Evolutionary conservation across 2,888 invertebrate genomes (phyloP).

Genomic region (Timema podura): DNA sequence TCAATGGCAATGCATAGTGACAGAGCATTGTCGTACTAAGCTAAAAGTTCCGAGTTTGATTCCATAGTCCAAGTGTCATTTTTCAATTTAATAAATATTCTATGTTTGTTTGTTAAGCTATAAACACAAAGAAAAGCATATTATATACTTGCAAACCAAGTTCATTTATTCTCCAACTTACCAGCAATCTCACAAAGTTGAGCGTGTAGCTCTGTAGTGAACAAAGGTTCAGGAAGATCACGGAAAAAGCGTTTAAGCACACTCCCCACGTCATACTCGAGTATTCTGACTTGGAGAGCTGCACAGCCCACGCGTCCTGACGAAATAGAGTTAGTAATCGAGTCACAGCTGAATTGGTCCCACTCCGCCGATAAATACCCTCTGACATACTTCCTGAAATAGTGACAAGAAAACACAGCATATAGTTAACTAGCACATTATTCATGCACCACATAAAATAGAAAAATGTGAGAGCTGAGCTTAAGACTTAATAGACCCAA

Average conservation of each 20-base stretch:
- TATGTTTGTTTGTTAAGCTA: not conserved
- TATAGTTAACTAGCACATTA: no score
- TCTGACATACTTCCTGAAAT: constrained; percentile 71
- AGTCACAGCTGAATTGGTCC: constrained; percentile 68
- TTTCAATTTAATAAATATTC: not conserved
- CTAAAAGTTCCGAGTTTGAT: no score
- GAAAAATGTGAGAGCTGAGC: no score
- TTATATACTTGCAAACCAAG: no score
- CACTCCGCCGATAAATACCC: constrained; percentile 84
- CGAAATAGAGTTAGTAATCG: constrained; percentile 70
- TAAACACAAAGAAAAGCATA: no score
- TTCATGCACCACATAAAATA: no score
- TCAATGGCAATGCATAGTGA: no score
- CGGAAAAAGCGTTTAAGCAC: constrained; percentile 84
- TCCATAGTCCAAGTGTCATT: no score
- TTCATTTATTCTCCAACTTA: constrained; percentile 40
- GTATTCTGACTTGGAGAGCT: constrained; percentile 69
- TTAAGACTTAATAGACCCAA: no score
- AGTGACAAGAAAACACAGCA: no score
- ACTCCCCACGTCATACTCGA: constrained; percentile 86
- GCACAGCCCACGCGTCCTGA: constrained; percentile 80
- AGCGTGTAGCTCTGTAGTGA: constrained; percentile 67
- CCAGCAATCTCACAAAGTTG: constrained; percentile 65
- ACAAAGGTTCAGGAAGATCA: constrained; percentile 78
- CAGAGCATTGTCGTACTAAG: no score